Evolutionary conservation across 1,140 invertebrate genomes (phyloP), one percentile per base, ranked within the genome.

Genomic region (Heliconius himera): DNA sequence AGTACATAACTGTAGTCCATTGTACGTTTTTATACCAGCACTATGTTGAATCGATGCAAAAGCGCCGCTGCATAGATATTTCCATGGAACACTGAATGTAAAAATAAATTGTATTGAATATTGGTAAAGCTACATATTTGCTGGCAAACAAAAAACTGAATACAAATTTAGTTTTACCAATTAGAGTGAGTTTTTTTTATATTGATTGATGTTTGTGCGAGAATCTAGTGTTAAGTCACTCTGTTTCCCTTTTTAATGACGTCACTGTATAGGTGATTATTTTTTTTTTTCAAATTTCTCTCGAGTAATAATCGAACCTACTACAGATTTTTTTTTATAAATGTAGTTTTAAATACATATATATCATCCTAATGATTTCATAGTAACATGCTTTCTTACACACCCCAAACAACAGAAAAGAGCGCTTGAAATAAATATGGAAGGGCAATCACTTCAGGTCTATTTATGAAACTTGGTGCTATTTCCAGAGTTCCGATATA

Each of bases 391-490:
- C 73, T 76, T 49, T 66, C 60, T 38, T 72, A 22, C n/a, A 70
- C 77, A 74, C 49, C 72, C 72, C 73, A 77, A 78, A 81, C 74
- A 81, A 73, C 60, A 81, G 73, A 81, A 76, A 79, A 78, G 73
- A 71, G 56, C 56, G 41, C 88, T 88, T 81, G 85, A 91, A 91
- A 91, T 91, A 91, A 89, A 84, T 83, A 81, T 85, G 89, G 85
- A 89, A 91, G 92, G 92, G 91, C 90, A 90, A 91, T 91, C 88
- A 88, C 89, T 88, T 87, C 72, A 38, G 18, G 70, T 90, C 90
- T 91, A 91, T 93, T 92, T 87, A 86, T 91, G 85, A 86, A 88
- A 87, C 89, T 88, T 87, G 86, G 87, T 87, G 83, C 79, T 93
- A 93, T 93, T 93, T 93, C 86, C 82, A 88, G 78, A 80, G 80